These are phyloP conservation scores for Caenorhabditis uteleia DNA, from an alignment of 2,888 invertebrate species.

Conservation along the genomic window DNA sequence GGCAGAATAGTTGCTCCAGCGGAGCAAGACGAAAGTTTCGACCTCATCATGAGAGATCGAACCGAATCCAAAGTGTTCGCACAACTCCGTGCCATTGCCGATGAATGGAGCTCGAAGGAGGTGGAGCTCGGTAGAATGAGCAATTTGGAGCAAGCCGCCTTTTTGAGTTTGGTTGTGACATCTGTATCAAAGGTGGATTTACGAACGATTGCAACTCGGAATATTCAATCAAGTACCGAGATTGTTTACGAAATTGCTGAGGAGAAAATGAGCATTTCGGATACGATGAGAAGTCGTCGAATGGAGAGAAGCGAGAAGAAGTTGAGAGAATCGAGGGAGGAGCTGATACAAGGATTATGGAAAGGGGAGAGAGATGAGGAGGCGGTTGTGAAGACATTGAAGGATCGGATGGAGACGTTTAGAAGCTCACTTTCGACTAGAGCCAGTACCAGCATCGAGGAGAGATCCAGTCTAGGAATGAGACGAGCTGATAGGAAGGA, in stretches of 20 bases:
- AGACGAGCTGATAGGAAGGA: neutral
- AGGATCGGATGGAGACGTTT: conserved; percentile 21
- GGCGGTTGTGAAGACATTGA: conserved; percentile 12
- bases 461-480: neutral
- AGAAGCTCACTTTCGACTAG: conserved; percentile 2
- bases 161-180: conserved; percentile 28
- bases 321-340: conserved; percentile 18
- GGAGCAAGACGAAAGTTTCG: conserved; percentile 28
- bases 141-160: conserved; percentile 21
- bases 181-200: conserved; percentile 29
- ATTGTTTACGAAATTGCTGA: conserved; percentile 32
- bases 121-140: conserved; percentile 18
- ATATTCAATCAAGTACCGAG: conserved; percentile 14
- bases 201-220: conserved; percentile 11
- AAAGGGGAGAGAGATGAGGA: conserved; percentile 23
- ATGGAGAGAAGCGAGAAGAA: conserved; percentile 10
- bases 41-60: conserved; percentile 26
- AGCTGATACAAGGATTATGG: conserved; percentile 41
- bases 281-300: conserved; percentile 12
- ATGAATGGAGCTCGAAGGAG: conserved; percentile 13
- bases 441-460: neutral
- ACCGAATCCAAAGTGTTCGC: conserved; percentile 18
- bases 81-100: conserved; percentile 24
- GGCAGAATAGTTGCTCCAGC: conserved; percentile 24
- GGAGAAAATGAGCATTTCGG: conserved; percentile 27